These are phyloP conservation scores for Onchidella celtica DNA, from an alignment of 2,888 invertebrate species.

Conservation along the genomic window DNA sequence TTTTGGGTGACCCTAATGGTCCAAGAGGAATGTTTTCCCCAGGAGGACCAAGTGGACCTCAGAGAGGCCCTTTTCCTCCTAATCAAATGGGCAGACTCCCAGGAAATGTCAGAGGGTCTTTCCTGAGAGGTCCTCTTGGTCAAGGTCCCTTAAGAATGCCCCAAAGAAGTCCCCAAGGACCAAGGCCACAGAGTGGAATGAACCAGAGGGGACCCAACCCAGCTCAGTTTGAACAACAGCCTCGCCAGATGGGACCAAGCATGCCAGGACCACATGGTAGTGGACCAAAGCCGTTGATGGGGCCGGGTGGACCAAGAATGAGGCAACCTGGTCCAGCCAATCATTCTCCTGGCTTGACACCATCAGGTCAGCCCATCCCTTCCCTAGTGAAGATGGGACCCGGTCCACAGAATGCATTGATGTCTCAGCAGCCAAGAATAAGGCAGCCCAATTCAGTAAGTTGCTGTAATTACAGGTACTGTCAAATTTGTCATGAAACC, in stretches of 20 bases:
- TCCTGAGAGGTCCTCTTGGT: too few species aligned
- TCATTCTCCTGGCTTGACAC: neutral
- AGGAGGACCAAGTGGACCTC: slow-evolving; percentile 9
- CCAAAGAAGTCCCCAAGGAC: slow-evolving; percentile 6
- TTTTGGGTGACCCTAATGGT: slow-evolving; percentile 1
- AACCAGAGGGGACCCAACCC: slow-evolving; percentile 11
- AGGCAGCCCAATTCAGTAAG: too few species aligned
- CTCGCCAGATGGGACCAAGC: slow-evolving; percentile 25
- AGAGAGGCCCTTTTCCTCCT: slow-evolving; percentile 16
- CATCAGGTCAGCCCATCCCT: slow-evolving; percentile 38
- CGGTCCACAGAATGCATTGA: slow-evolving; percentile 18
- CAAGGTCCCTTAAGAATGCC: slow-evolving; percentile 17
- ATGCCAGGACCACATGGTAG: neutral
- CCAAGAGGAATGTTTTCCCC: slow-evolving; percentile 18
- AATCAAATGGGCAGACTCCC: slow-evolving; percentile 12
- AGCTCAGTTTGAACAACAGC: slow-evolving; percentile 12
- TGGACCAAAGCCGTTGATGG: slow-evolving; percentile 34
- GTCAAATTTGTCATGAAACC: too few species aligned
- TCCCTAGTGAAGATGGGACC: slow-evolving; percentile 27
- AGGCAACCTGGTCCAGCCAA: neutral
- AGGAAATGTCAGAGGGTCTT: slow-evolving; percentile 5
- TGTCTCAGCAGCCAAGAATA: too few species aligned
- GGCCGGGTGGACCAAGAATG: neutral
- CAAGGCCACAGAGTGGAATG: neutral
- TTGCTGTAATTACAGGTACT: too few species aligned